Evolutionary conservation across 1,140 invertebrate genomes (phyloP).

Genomic region (Drosophila repleta): DNA sequence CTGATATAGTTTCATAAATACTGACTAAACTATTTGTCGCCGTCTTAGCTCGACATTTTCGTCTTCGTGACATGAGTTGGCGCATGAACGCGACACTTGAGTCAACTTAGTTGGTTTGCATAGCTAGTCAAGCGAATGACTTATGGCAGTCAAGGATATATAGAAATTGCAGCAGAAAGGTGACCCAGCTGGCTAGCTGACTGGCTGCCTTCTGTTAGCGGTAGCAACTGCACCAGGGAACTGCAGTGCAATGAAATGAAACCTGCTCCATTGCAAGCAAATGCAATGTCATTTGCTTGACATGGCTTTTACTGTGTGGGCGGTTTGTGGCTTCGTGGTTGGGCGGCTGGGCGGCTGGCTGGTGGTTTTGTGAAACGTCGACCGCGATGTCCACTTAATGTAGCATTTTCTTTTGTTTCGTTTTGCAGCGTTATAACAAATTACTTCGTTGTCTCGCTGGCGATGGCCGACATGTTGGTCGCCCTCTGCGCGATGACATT

Average conservation of each 20-base stretch:
- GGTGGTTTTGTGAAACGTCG: not conserved
- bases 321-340: not conserved
- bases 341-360: constrained; percentile 16
- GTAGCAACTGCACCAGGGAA: constrained; percentile 19
- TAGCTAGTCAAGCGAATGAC: constrained; percentile 50
- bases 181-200: constrained; percentile 21
- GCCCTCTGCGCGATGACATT: constrained; percentile 98
- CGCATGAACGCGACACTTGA: constrained; percentile 14
- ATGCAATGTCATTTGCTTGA: constrained; percentile 54
- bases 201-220: not conserved
- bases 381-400: constrained; percentile 38
- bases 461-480: constrained; percentile 95
- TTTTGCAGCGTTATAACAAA: constrained; percentile 92
- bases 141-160: constrained; percentile 65
- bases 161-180: constrained; percentile 57
- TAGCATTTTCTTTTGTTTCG: constrained; percentile 35
- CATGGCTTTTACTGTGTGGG: constrained; percentile 20
- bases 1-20: too few relatives aligned
- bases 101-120: constrained; percentile 2
- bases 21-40: too few relatives aligned
- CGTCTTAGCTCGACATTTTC: too few relatives aligned
- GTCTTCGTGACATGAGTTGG: constrained; percentile 1
- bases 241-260: constrained; percentile 30
- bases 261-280: constrained; percentile 27
- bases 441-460: constrained; percentile 96